Evolutionary conservation across 1,140 invertebrate genomes (phyloP).

Genomic region (Bombus haemorrhoidalis): DNA sequence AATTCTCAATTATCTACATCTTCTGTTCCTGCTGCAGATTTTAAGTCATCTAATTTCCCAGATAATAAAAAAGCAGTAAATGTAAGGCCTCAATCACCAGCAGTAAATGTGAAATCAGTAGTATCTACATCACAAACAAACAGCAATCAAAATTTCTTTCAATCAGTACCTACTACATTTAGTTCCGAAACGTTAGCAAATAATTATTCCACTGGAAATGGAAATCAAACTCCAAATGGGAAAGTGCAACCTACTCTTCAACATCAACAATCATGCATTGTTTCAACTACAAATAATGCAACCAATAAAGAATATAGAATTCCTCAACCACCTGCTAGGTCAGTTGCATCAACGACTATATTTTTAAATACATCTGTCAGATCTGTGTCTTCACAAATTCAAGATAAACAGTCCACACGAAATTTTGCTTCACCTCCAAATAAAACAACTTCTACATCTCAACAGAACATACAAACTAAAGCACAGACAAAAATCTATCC

Average conservation of each 20-base stretch:
- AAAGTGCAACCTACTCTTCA: constrained; percentile 74
- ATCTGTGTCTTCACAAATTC: constrained; percentile 68
- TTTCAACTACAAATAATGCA: constrained; percentile 84
- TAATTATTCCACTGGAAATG: constrained; percentile 71
- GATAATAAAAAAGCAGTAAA: constrained; percentile 73
- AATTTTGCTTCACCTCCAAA: constrained; percentile 83
- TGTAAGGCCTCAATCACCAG: constrained; percentile 84
- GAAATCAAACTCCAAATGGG: constrained; percentile 68
- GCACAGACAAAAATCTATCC: constrained; percentile 88
- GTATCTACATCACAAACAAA: constrained; percentile 77
- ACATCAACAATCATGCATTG: constrained; percentile 87
- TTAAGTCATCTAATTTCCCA: constrained; percentile 70
- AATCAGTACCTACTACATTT: constrained; percentile 84
- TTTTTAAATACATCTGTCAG: constrained; percentile 73
- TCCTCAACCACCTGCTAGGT: constrained; percentile 78
- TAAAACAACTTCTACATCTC: constrained; percentile 78
- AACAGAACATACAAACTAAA: constrained; percentile 85
- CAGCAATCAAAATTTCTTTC: constrained; percentile 84
- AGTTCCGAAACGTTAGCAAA: constrained; percentile 71
- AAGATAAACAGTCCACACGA: constrained; percentile 78
- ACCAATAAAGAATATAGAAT: constrained; percentile 85
- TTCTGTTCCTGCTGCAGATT: constrained; percentile 81
- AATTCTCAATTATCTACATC: constrained; percentile 84
- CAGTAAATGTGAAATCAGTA: constrained; percentile 83
- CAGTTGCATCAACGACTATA: constrained; percentile 71